A percentile compares a stretch with the other conserved stretches of the same genome.
These are phyloP conservation scores for Diogma glabrata DNA, from an alignment of 2,888 invertebrate species.

Conservation along the genomic window DNA sequence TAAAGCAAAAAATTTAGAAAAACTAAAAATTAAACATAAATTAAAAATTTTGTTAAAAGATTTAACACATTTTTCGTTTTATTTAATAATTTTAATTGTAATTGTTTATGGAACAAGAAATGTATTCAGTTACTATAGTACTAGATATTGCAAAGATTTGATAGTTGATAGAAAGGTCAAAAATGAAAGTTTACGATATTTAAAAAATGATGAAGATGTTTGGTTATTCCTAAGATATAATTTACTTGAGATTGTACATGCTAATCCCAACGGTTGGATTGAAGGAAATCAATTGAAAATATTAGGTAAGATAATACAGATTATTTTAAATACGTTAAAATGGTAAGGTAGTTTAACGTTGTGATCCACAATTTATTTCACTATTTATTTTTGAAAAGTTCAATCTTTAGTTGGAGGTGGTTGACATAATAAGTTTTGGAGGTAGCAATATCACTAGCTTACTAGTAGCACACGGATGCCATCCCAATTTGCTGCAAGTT, in stretches of 20 bases:
- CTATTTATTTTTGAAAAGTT: too few species aligned
- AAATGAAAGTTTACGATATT: constrained; percentile 20
- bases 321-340: too few species aligned
- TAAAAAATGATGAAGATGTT: constrained; percentile 20
- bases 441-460: too few species aligned
- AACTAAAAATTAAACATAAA: constrained; percentile 1
- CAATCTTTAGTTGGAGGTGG: too few species aligned
- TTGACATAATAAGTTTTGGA: too few species aligned
- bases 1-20: too few species aligned
- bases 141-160: constrained; percentile 19
- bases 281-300: constrained; percentile 23
- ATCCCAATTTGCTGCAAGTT: too few species aligned
- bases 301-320: too few species aligned
- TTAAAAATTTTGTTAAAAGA: constrained; percentile 23
- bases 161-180: constrained; percentile 21
- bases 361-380: too few species aligned
- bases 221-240: constrained; percentile 24
- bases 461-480: too few species aligned
- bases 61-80: constrained; percentile 25
- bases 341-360: too few species aligned
- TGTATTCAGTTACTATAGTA: constrained; percentile 23
- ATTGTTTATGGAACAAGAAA: constrained; percentile 23
- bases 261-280: constrained; percentile 24
- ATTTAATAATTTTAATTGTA: constrained; percentile 23
- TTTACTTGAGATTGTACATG: constrained; percentile 23